Percentiles rank a stretch among this genome's conserved stretches.
Evolutionary conservation across 1,140 invertebrate species (phyloP).

Genomic region (Choristoneura fumiferana): DNA sequence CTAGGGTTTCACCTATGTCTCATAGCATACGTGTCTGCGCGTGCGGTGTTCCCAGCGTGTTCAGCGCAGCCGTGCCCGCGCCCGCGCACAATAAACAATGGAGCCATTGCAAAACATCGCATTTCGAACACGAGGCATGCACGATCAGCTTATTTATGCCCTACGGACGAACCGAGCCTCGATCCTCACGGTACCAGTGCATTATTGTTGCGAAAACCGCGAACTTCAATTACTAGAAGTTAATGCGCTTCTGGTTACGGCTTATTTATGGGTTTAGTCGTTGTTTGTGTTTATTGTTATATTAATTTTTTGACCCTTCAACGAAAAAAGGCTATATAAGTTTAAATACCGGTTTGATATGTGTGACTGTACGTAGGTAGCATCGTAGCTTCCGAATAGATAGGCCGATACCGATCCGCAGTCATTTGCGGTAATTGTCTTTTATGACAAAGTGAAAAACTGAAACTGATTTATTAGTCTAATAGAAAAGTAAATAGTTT

Average conservation of each 20-base stretch:
- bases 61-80: neutral
- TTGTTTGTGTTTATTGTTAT: too few relatives aligned
- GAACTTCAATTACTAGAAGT: constrained; percentile 2
- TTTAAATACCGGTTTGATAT: too few relatives aligned
- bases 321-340: too few relatives aligned
- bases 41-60: constrained; percentile 4
- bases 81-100: constrained; percentile 55
- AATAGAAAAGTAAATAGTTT: too few relatives aligned
- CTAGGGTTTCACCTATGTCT: too few relatives aligned
- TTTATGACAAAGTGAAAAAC: too few relatives aligned
- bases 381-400: too few relatives aligned
- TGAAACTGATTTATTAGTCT: too few relatives aligned
- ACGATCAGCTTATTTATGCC: constrained; percentile 47
- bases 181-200: constrained; percentile 7
- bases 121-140: constrained; percentile 29
- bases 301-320: too few relatives aligned
- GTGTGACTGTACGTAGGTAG: too few relatives aligned
- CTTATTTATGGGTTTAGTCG: neutral
- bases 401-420: too few relatives aligned
- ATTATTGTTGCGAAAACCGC: constrained; percentile 15
- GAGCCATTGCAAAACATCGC: constrained; percentile 46
- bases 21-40: neutral
- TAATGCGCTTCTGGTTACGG: neutral
- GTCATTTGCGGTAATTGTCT: too few relatives aligned
- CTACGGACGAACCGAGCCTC: constrained; percentile 31